phyloP scores from a whole-genome alignment of 1,140 invertebrate genomes.

The Diachasma alloeum region DNA sequence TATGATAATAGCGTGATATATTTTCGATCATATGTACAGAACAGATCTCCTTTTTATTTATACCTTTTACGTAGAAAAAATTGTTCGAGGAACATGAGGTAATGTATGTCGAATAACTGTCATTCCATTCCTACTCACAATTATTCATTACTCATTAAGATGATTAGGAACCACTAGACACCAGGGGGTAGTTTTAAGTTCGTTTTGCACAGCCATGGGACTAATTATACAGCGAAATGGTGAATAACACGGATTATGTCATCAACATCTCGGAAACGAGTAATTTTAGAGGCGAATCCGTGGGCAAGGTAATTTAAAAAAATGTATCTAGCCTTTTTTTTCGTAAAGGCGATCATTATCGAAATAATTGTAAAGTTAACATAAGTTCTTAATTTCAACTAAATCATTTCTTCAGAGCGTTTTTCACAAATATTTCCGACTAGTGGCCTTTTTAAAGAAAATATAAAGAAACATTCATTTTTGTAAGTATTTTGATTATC shows the following conservation, averaged over 20 bases:
- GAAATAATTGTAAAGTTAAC: too few species aligned
- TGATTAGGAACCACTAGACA: slow-evolving; percentile 25
- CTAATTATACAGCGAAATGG: slow-evolving; percentile 2
- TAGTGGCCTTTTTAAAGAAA: too few species aligned
- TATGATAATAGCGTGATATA: slow-evolving; percentile 41
- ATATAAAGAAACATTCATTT: too few species aligned
- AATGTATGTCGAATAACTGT: slow-evolving; percentile 31
- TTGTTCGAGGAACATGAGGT: slow-evolving; percentile 44
- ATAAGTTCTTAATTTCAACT: too few species aligned
- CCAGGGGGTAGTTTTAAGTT: slow-evolving; percentile 41
- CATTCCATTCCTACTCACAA: slow-evolving; percentile 27
- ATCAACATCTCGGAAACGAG: too few species aligned
- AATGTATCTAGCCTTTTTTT: too few species aligned
- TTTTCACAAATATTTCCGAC: too few species aligned
- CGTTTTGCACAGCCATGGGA: slow-evolving; percentile 57
- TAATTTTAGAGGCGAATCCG: too few species aligned
- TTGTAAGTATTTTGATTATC: too few species aligned
- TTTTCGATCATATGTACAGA: slow-evolving; percentile 41
- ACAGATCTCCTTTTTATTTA: slow-evolving; percentile 32
- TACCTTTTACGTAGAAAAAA: not conserved
- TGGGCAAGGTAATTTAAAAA: too few species aligned
- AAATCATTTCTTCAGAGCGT: too few species aligned
- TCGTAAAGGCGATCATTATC: too few species aligned
- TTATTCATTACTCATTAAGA: slow-evolving; percentile 22
- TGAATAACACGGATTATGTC: not conserved